Conservation (phyloP, 2,888 invertebrate species). For the Lochmaea capreae region DNA sequence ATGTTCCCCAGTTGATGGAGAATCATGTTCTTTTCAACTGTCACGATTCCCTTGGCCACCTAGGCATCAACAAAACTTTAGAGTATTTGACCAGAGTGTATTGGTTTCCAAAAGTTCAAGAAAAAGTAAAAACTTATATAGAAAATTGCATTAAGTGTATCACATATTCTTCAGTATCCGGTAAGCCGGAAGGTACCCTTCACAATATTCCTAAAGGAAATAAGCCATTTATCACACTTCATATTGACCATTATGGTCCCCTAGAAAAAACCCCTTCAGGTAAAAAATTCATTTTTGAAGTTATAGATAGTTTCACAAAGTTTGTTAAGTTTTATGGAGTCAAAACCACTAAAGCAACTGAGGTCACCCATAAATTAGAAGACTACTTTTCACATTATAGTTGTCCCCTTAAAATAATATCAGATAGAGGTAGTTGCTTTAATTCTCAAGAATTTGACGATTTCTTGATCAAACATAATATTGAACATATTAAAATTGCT, state of each 20-base stretch:
- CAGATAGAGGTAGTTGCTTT: constrained; percentile 36
- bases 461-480: constrained; percentile 43
- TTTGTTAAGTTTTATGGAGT: constrained; percentile 48
- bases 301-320: constrained; percentile 54
- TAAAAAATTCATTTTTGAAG: constrained; percentile 51
- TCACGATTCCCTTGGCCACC: no score
- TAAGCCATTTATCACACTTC: constrained; percentile 49
- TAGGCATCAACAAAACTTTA: no score
- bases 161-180: no score
- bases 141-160: no score
- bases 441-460: constrained; percentile 46
- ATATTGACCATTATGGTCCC: constrained; percentile 53
- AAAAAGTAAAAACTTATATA: no score
- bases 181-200: no score
- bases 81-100: no score
- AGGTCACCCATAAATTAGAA: constrained; percentile 44
- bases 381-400: constrained; percentile 48
- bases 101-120: no score
- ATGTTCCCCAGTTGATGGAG: no score
- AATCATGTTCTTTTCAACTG: no score
- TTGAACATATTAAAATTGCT: no score
- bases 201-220: constrained; percentile 51
- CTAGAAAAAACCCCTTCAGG: constrained; percentile 41
- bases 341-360: constrained; percentile 41
- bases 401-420: constrained; percentile 45